Evolutionary conservation across 2,797 vertebrate species (phyloP).

Genomic region (Pseudopleuronectes americanus): DNA sequence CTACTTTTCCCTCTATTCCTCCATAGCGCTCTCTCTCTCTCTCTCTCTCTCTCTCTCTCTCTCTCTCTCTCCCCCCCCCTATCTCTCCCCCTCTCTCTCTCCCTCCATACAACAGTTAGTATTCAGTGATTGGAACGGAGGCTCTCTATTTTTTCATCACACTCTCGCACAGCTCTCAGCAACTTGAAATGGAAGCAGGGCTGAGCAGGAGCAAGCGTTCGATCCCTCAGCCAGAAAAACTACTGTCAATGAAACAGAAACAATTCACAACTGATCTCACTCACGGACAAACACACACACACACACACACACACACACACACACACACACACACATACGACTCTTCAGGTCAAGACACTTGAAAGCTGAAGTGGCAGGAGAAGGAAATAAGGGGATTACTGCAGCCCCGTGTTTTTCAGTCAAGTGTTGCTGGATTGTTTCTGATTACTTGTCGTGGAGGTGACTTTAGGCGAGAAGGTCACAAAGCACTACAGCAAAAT

Average conservation of each 20-base stretch:
- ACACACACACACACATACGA: conserved; percentile 1
- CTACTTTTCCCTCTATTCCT: conserved; percentile 23
- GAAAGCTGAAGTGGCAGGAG: conserved; percentile 60
- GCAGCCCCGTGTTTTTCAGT: conserved; percentile 61
- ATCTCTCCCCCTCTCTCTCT: neutral
- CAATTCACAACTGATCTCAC: conserved; percentile 10
- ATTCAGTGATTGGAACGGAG: conserved; percentile 60
- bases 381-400: conserved; percentile 73
- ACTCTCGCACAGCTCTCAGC: conserved; percentile 44
- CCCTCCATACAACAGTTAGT: conserved; percentile 3
- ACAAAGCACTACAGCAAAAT: conserved; percentile 32
- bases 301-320: conserved; percentile 3
- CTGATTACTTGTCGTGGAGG: conserved; percentile 39
- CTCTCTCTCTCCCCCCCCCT: conserved; percentile 12
- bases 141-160: conserved; percentile 60
- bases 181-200: conserved; percentile 44
- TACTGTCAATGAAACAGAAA: conserved; percentile 33
- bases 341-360: conserved; percentile 38
- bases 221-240: conserved; percentile 22
- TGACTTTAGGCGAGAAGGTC: conserved; percentile 65
- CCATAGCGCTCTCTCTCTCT: conserved; percentile 22
- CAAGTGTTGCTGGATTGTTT: conserved; percentile 48
- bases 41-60: conserved; percentile 15
- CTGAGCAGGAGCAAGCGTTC: conserved; percentile 18
- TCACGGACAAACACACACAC: conserved; percentile 1